Percentiles rank a stretch among this genome's conserved stretches.
phyloP scores from a whole-genome alignment of 2,113 vertebrate species.

The Sula dactylatra region DNA sequence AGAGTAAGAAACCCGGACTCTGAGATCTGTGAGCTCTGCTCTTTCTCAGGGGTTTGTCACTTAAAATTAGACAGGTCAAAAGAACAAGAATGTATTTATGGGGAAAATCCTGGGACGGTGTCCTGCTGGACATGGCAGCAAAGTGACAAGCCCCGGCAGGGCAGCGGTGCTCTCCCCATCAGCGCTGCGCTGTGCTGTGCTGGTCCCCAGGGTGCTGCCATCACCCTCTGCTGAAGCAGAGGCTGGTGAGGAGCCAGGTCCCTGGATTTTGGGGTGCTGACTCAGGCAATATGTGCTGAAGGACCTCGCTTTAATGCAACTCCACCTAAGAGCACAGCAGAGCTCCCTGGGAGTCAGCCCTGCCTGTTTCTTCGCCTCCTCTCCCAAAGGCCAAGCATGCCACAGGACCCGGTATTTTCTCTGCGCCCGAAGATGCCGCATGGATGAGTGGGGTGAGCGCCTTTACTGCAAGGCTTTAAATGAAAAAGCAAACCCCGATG shows the following conservation, averaged over 20 bases:
- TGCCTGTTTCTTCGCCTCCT: no score
- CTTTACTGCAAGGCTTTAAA: neutral
- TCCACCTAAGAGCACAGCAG: neutral
- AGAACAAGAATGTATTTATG: neutral
- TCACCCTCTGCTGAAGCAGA: neutral
- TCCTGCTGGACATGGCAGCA: neutral
- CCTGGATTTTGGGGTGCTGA: neutral
- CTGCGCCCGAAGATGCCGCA: neutral
- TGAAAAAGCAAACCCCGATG: neutral
- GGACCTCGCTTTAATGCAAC: neutral
- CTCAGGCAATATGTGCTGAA: neutral
- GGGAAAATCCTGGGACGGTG: neutral
- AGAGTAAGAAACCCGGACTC: neutral
- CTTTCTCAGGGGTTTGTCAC: neutral
- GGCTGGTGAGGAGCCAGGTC: neutral
- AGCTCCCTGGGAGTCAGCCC: neutral
- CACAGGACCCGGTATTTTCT: neutral
- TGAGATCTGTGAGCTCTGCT: neutral
- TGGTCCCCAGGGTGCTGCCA: neutral
- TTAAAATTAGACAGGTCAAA: neutral
- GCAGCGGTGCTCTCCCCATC: neutral
- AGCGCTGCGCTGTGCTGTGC: fast-evolving
- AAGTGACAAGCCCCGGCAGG: fast-evolving
- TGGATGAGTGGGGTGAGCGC: neutral
- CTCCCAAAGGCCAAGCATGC: neutral